These are phyloP conservation scores for Beroe forskalii DNA, from an alignment of 37 sponge, comb jelly and placozoan genomes.

Conservation along the genomic window DNA sequence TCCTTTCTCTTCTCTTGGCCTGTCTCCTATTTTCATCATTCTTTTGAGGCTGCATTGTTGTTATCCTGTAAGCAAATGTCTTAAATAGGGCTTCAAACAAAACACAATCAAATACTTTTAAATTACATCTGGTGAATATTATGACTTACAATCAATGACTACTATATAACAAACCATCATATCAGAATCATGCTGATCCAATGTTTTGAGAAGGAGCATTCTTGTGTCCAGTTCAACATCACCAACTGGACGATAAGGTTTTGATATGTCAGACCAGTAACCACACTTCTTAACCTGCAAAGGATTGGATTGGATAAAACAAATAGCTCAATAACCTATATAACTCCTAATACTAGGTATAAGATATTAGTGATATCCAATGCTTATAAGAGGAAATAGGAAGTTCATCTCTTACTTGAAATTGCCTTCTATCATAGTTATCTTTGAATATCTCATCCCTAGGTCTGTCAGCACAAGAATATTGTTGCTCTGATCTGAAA, in stretches of 20 bases:
- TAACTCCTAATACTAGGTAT: background rate
- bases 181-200: constrained; percentile 26
- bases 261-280: constrained; percentile 50
- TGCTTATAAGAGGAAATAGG: too few relatives aligned
- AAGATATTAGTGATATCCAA: too few relatives aligned
- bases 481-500: constrained; percentile 40
- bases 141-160: too few relatives aligned
- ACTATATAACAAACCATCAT: background rate
- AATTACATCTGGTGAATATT: too few relatives aligned
- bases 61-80: background rate
- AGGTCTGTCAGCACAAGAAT: constrained; percentile 55
- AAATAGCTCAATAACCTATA: background rate
- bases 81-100: too few relatives aligned
- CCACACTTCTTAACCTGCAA: constrained; percentile 61
- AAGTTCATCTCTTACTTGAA: constrained; percentile 52
- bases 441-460: constrained; percentile 57
- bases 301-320: too few relatives aligned
- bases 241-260: constrained; percentile 52
- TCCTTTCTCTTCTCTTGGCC: constrained; percentile 17
- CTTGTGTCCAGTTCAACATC: constrained; percentile 59
- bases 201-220: constrained; percentile 45
- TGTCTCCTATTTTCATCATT: background rate
- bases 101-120: too few relatives aligned
- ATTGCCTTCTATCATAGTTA: constrained; percentile 58
- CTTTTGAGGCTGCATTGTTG: background rate